A percentile compares a stretch with the other conserved stretches of the same genome.
Evolutionary conservation across 2,113 vertebrate genomes (phyloP).

Genomic region (Crotalus helleri): DNA sequence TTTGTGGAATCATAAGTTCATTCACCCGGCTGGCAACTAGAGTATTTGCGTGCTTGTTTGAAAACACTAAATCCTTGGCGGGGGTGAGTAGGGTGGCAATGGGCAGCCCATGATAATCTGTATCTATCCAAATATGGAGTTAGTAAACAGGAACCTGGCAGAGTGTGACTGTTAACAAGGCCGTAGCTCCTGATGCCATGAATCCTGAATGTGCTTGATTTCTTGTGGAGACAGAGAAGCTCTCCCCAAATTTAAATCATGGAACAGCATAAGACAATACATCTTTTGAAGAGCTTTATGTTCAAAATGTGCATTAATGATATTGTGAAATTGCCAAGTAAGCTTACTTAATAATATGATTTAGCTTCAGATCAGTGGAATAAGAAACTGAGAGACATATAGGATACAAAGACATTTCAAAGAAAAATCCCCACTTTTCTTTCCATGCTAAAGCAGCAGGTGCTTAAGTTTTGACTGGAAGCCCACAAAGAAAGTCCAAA

Average conservation of each 20-base stretch:
- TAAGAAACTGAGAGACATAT: not conserved
- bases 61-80: not conserved
- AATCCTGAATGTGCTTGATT: not conserved
- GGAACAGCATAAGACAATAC: conserved; percentile 3
- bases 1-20: conserved; percentile 4
- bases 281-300: not conserved
- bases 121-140: not conserved
- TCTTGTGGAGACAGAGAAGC: not conserved
- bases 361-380: conserved; percentile 43
- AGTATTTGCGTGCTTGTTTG: not conserved
- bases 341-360: conserved; percentile 36
- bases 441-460: not conserved
- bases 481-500: conserved; percentile 11
- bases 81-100: too few species aligned
- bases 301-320: conserved; percentile 37
- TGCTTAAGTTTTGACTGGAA: conserved; percentile 34
- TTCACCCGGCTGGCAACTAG: not conserved
- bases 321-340: not conserved
- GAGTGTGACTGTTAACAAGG: not conserved
- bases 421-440: not conserved
- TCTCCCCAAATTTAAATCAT: not conserved
- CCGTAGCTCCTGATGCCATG: not conserved
- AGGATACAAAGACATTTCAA: not conserved
- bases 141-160: not conserved
- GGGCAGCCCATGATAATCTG: not conserved